Evolutionary conservation across 1,140 invertebrate genomes (phyloP), one percentile per base, ranked within the genome.

Genomic region (Trachymyrmex septentrionalis): DNA sequence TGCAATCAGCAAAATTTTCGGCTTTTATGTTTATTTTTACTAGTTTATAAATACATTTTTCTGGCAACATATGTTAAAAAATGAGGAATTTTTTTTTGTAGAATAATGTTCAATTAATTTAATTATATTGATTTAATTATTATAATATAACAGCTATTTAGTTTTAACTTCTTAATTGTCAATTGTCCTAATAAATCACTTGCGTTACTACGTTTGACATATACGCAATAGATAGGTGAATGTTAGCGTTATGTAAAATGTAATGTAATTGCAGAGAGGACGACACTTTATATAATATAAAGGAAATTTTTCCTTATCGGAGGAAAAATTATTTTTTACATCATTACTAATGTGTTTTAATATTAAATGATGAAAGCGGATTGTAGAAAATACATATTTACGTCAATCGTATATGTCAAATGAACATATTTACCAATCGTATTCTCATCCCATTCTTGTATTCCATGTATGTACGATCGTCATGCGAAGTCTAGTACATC

Each of bases 371-470:
- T 67, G 67, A 66, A 19, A 50, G 19, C 21, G 12, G 19, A 50
- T 55, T 80, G 50, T 16, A 10, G 27, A 80, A 16, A 53, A 67
- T 80, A 38, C 27, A 44, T 10, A 44, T 44, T 44, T 10, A 44
- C 38, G 38, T 44, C 38, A 44, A 44, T 44, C 38, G 38, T 44
- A 44, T 44, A 44, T 44, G 38, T 44, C 38, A 67, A 67, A 67
- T 67, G 10, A 7, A 24, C 6, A 50, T 78, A 59, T 55, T 80
- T 55, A n/a, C 66, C 27, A 34, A 80, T 67, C n/a, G 30, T 21
- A 34, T 66, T 66, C 48, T 12, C 67, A 19, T 24, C 12, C 48
- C 16, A 63, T 63, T 76, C 57, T 38, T 16, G 6, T 80, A 24
- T 53, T 53, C 19, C 9, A 27, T 21, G 50, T 44, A 19, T 53